Evolutionary conservation across 92 coral and sea anemone species (phyloP).

Genomic region (Chrysogorgia sp.): DNA sequence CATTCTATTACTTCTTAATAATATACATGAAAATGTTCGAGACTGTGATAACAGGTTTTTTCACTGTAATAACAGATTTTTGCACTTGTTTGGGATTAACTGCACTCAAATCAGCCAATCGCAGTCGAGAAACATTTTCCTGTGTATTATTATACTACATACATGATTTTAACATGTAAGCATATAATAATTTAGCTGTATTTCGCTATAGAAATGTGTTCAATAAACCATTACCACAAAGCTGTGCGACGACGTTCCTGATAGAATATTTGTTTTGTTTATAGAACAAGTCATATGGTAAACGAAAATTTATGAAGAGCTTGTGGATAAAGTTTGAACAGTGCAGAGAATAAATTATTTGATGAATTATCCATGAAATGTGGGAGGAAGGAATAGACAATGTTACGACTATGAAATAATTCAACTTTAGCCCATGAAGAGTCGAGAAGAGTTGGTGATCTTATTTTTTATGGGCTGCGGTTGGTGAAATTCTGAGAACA

Average conservation of each 20-base stretch:
- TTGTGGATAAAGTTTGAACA: slow-evolving; percentile 13
- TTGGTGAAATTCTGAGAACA: not conserved
- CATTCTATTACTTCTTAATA: no score
- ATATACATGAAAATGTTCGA: no score
- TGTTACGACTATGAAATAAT: slow-evolving; percentile 8
- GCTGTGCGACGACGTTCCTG: not conserved
- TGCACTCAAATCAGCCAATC: no score
- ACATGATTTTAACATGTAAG: no score
- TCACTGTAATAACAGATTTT: no score
- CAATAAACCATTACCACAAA: not conserved
- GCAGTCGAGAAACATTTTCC: no score
- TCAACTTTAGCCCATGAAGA: not conserved
- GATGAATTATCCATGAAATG: slow-evolving; percentile 6
- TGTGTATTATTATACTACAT: no score
- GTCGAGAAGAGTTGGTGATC: not conserved
- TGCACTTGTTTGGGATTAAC: no score
- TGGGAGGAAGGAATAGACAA: not conserved
- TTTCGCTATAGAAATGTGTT: no score
- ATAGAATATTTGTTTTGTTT: not conserved
- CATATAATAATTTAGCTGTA: no score
- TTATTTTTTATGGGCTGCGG: not conserved
- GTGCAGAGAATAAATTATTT: slow-evolving; percentile 23
- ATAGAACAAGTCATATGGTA: slow-evolving; percentile 13
- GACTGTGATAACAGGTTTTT: no score
- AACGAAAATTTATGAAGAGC: not conserved